These are phyloP conservation scores for Babylonia areolata DNA, from an alignment of 1,140 invertebrate genomes.

Conservation along the genomic window DNA sequence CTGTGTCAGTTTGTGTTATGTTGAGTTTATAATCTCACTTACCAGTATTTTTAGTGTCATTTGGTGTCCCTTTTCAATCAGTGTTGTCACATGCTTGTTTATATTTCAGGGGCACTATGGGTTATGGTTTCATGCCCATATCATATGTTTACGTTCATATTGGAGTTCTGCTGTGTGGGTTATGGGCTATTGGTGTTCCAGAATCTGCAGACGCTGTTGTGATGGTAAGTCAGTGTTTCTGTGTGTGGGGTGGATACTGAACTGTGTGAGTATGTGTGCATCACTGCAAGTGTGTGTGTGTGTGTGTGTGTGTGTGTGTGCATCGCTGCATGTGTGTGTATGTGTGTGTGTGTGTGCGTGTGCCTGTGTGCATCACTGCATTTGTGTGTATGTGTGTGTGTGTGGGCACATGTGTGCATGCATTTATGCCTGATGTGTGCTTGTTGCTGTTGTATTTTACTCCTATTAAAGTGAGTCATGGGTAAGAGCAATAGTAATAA, in stretches of 20 bases:
- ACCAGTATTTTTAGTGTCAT: no score
- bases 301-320: not conserved
- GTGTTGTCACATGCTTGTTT: not conserved
- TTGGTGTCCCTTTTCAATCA: no score
- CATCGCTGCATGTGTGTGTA: no score
- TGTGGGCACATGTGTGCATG: not conserved
- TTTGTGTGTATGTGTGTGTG: not conserved
- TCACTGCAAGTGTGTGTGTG: not conserved
- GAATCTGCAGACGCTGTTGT: constrained; percentile 3
- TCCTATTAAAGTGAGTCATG: no score
- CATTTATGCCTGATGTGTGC: no score
- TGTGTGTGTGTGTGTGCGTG: not conserved
- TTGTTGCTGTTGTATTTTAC: no score
- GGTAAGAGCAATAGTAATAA: no score
- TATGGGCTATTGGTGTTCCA: not conserved
- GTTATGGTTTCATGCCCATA: not conserved
- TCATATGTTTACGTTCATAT: constrained; percentile 18
- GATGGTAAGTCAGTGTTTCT: not conserved
- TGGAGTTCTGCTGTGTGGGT: constrained; percentile 1
- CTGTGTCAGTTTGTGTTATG: no score
- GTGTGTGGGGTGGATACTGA: no score
- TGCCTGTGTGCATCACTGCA: no score
- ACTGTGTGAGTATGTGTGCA: no score
- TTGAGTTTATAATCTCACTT: no score
- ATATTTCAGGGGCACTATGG: constrained; percentile 7